Conservation (phyloP, 2,113 vertebrate genomes). For the Lycaon pictus region DNA sequence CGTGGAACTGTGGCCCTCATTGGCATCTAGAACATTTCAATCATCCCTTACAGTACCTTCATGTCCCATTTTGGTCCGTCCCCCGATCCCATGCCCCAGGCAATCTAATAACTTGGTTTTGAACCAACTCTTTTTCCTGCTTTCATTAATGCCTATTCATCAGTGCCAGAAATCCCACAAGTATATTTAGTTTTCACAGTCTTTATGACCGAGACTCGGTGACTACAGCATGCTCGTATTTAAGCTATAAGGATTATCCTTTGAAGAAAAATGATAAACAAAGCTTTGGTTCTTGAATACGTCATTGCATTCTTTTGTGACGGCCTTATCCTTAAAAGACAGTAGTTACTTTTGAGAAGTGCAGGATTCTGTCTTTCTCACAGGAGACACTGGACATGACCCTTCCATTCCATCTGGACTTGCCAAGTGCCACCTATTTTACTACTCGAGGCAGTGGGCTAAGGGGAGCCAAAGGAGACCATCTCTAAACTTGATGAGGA, state of each 20-base stretch:
- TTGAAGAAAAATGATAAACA: constrained; percentile 51
- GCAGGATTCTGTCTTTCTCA: neutral
- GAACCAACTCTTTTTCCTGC: neutral
- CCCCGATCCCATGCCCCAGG: neutral
- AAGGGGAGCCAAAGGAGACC: neutral
- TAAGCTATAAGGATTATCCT: constrained; percentile 53
- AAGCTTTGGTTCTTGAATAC: constrained; percentile 50
- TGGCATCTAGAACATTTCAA: neutral
- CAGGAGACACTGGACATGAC: neutral
- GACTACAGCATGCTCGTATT: constrained; percentile 47
- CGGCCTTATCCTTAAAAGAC: constrained; percentile 3
- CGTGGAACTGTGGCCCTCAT: neutral
- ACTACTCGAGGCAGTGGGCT: neutral
- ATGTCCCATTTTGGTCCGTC: neutral
- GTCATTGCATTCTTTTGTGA: neutral
- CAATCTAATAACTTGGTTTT: neutral
- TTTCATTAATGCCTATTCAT: neutral
- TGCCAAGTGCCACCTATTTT: neutral
- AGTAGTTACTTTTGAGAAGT: neutral
- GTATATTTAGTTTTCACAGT: constrained; percentile 29
- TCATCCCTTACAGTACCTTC: neutral
- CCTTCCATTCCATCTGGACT: neutral
- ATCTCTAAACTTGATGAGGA: neutral
- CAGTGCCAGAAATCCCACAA: neutral
- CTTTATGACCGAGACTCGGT: neutral